Evolutionary conservation across 2,797 vertebrate genomes (phyloP), one percentile per base, ranked within the genome.

Genomic region (Pyrocephalus nanus): DNA sequence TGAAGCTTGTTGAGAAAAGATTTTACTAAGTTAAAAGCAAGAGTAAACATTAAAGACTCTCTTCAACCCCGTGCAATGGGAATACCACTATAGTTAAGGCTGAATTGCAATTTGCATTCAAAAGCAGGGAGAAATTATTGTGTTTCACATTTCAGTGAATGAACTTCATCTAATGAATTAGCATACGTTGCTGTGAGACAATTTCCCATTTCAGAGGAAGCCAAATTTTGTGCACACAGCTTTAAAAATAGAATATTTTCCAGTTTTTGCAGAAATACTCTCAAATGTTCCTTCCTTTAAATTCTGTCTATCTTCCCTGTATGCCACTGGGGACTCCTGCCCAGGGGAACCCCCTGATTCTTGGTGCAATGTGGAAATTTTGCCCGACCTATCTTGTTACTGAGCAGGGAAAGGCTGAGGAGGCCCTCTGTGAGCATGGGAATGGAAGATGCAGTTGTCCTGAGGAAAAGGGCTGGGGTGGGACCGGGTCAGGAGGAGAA

Each of bases 91-190:
- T 26, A 79, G 75, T 67, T 85, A 76, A 55, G 67, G 42, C 47
- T 95, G 86, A 90, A 76, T 40, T 69, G 76, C 42, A 82, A 72
- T 81, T 92, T 92, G 64, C 76, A 73, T 90, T 79, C 42, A 86
- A 69, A 93, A 88, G 55, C 43, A 86, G 64, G 79, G 61, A 86
- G 60, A 90, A 92, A 95, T 86, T 73, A 76, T 67, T 42, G 29
- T 42, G 57, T 64, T 77, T 86, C 67, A 2, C 53, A 62, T 93
- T 80, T 64, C 86, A 75, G 8, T 86, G 69, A 90, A 83, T 74
- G 53, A 93, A 92, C 88, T 86, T 80, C 76, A 58, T 70, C 76
- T 77, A 45, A 76, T 70, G 48, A 88, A 90, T 80, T 77, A 90
- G n/a, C 69, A 92, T 74, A 62, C 32, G 73, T 72, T 88, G 55